Conservation (phyloP, 2,888 invertebrate species). For the Abrostola triplasia region DNA sequence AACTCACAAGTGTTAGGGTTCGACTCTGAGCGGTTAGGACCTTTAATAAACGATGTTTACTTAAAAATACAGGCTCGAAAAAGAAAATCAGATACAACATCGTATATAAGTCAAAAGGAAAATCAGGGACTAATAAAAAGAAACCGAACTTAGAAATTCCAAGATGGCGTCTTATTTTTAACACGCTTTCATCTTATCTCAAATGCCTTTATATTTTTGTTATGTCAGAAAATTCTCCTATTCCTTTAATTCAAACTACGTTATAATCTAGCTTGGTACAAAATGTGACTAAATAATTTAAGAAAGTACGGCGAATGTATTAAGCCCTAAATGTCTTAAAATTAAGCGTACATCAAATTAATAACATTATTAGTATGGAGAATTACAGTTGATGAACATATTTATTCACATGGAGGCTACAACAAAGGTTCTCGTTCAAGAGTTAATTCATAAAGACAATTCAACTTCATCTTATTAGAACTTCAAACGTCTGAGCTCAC, state of each 20-base stretch:
- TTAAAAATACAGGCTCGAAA: conserved; percentile 1
- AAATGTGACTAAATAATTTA: no score
- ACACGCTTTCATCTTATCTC: no score
- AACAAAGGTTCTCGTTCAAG: not conserved
- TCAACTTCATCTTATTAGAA: conserved; percentile 35
- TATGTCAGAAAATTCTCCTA: no score
- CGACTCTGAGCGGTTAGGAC: conserved; percentile 43
- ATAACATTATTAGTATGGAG: not conserved
- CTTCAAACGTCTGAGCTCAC: conserved; percentile 25
- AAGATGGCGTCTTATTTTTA: no score
- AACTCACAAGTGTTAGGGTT: conserved; percentile 51
- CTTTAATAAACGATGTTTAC: conserved; percentile 38
- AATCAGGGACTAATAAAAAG: no score
- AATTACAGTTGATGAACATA: not conserved
- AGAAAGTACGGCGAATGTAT: no score
- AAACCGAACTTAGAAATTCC: no score
- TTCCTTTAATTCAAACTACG: no score
- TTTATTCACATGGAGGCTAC: not conserved
- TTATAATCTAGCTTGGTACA: no score
- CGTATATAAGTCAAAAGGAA: not conserved
- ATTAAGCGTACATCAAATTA: no score
- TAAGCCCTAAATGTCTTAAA: no score
- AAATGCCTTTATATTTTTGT: no score
- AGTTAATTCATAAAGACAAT: conserved; percentile 28
- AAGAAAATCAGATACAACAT: not conserved